Conservation (phyloP, 1,140 invertebrate species). For the Sipha flava region DNA sequence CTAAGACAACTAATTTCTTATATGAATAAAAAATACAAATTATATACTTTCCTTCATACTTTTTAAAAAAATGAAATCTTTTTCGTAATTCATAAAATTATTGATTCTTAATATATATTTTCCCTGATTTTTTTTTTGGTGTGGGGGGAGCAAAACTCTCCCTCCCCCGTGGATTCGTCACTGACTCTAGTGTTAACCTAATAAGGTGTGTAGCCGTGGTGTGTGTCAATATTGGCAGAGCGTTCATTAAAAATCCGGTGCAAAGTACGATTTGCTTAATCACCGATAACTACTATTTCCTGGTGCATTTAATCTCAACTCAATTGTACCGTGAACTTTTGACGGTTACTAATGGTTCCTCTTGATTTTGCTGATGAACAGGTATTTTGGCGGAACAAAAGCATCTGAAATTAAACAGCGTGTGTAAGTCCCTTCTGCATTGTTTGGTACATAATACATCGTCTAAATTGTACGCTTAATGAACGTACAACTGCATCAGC, state of each 20-base stretch:
- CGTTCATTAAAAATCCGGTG: not conserved
- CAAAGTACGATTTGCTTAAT: not conserved
- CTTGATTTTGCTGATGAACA: slow-evolving; percentile 18
- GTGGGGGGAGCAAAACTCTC: no score
- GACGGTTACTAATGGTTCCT: slow-evolving; percentile 12
- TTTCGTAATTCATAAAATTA: no score
- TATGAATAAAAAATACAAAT: no score
- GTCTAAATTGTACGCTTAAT: slow-evolving; percentile 2
- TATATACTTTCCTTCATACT: no score
- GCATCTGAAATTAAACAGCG: slow-evolving; percentile 7
- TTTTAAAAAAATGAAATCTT: no score
- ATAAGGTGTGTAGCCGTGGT: no score
- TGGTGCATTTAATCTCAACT: not conserved
- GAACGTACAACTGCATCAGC: not conserved
- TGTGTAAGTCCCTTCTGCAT: slow-evolving; percentile 4
- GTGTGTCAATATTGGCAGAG: no score
- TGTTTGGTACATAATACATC: not conserved
- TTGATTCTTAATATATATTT: no score
- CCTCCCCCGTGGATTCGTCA: no score
- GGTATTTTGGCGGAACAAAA: slow-evolving; percentile 16
- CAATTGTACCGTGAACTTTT: slow-evolving; percentile 12
- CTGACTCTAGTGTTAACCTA: no score
- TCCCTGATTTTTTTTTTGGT: no score
- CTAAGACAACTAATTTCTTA: no score
- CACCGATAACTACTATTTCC: not conserved